Conservation (phyloP, 2,888 invertebrate species). For the Helicoverpa assulta region DNA sequence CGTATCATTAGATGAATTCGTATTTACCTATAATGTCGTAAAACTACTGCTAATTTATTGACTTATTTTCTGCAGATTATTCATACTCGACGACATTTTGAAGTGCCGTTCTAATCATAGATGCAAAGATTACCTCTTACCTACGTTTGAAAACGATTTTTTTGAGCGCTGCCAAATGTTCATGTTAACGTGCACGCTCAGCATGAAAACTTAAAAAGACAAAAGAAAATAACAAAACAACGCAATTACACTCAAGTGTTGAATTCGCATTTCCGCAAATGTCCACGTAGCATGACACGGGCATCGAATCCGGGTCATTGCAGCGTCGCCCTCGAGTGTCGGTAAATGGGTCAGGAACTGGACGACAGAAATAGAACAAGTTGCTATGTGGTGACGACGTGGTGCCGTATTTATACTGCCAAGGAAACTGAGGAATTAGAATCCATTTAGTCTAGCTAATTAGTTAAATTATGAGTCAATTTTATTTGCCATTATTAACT, state of each 20-base stretch:
- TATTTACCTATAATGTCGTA: not conserved
- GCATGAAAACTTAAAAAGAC: constrained; percentile 4
- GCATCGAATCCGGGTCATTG: constrained; percentile 79
- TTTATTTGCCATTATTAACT: not conserved
- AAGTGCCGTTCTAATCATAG: not conserved
- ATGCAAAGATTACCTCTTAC: not conserved
- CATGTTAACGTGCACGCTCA: not conserved
- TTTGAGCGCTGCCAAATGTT: not conserved
- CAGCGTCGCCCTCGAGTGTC: constrained; percentile 73
- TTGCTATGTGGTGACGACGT: constrained; percentile 64
- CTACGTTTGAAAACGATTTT: not conserved
- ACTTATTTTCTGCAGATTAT: not conserved
- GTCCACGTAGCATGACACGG: constrained; percentile 47
- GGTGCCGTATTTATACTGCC: constrained; percentile 15
- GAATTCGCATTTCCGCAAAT: constrained; percentile 58
- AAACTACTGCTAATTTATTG: not conserved
- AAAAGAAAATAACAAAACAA: constrained; percentile 28
- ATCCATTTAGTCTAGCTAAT: not conserved
- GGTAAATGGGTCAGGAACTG: constrained; percentile 76
- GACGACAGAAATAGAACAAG: constrained; percentile 66
- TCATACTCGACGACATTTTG: not conserved
- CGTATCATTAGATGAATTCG: not conserved
- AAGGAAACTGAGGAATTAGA: constrained; percentile 8
- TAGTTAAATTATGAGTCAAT: not conserved
- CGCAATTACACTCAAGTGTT: constrained; percentile 46